These are phyloP conservation scores for Pristionchus pacificus DNA, from an alignment of 1,140 invertebrate genomes.

Conservation along the genomic window DNA sequence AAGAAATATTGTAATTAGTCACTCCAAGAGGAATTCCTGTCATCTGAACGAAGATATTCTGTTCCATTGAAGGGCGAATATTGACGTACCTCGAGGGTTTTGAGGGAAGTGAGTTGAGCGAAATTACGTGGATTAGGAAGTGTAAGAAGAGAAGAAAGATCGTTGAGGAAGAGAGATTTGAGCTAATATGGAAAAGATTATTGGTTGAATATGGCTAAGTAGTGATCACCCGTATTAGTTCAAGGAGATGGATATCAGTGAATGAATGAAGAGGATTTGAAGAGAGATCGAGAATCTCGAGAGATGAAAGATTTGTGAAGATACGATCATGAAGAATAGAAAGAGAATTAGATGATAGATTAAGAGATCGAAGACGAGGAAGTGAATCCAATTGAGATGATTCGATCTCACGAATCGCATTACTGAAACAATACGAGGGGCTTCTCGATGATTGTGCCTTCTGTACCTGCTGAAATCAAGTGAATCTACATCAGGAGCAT, in stretches of 20 bases:
- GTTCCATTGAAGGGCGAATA: neutral
- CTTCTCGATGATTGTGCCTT: neutral
- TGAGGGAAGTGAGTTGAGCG: neutral
- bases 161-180: neutral
- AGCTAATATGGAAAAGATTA: too few relatives aligned
- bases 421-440: constrained; percentile 7
- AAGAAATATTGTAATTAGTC: neutral
- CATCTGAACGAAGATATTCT: neutral
- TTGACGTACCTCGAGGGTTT: neutral
- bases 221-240: constrained; percentile 8
- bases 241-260: constrained; percentile 4
- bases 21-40: neutral
- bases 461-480: constrained; percentile 28
- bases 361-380: constrained; percentile 8
- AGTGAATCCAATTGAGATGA: constrained; percentile 11
- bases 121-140: neutral
- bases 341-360: constrained; percentile 16
- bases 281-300: constrained; percentile 18
- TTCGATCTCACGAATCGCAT: constrained; percentile 23
- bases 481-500: constrained; percentile 7
- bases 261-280: constrained; percentile 10
- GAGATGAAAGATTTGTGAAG: constrained; percentile 12
- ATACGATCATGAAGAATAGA: neutral
- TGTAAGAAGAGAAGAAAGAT: neutral
- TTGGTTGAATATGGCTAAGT: neutral